Base-by-base conservation (phyloP, 2,113 vertebrate species). In the Poecilia latipinna region DNA sequence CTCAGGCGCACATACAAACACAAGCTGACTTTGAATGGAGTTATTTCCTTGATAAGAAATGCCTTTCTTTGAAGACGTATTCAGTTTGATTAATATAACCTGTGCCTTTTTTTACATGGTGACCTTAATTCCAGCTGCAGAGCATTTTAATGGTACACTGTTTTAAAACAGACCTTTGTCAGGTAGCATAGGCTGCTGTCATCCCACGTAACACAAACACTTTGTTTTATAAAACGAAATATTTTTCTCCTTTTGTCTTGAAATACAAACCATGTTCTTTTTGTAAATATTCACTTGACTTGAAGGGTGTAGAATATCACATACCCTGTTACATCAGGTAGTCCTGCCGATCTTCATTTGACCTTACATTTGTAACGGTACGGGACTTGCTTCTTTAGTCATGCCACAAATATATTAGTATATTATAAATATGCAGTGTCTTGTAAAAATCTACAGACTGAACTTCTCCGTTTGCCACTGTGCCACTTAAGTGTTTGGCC, bases 31-130 rank as follows among this genome's bases (percentile, higher is more conserved):
- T 84, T 84, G 76, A 91, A 83, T 84, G 79, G 70, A 87, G 80
- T 85, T 83, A 88, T 91, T 90, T 93, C 78, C 88, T 85, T 89
- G 80, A 90, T 86, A 92, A 86, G 66, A 92, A 87, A 87, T 76
- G 72, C 61, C 26, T 37, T 44, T 79, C 86, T 93, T 91, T 91
- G 86, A 92, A 93, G 89, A 87, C 79, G 68, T 72, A 82, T 86
- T 89, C 82, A 72, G 81, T 82, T 87, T 88, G 85, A 85, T 88
- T 88, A 51, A 84, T 72, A 76, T 89, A 86, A 91, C 90, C 89
- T 86, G 69, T 81, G 85, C 84, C 75, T 88, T 84, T 42, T 86
- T 42, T 86, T 74, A 82, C 82, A 81, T 78, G 42, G 65, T 74
- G 74, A 77, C 77, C 74, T 77, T 75, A 74, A 86, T 80, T 86